Percentiles rank a stretch among this genome's conserved stretches.
phyloP scores from a whole-genome alignment of 2,888 invertebrate genomes.

The Brachypalpus laphriformis region DNA sequence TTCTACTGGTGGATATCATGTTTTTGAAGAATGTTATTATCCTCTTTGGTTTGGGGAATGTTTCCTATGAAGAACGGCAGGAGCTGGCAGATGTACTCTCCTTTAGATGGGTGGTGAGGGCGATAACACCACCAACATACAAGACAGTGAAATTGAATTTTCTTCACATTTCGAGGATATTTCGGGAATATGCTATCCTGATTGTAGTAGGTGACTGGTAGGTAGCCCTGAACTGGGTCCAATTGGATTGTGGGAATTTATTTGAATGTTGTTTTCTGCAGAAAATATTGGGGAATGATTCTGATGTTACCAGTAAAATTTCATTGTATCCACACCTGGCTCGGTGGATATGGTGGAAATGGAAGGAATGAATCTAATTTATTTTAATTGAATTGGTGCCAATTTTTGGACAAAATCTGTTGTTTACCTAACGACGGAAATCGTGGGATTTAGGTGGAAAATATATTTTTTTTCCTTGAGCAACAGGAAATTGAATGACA shows the following conservation, averaged over 20 bases:
- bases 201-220: background rate
- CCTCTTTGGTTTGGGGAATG: constrained; percentile 8
- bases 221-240: background rate
- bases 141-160: background rate
- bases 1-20: constrained; percentile 12
- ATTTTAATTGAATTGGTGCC: background rate
- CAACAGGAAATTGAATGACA: too few species aligned
- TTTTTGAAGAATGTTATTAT: constrained; percentile 29
- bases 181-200: background rate
- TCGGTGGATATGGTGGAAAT: background rate
- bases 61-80: background rate
- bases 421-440: background rate
- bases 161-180: background rate
- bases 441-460: background rate
- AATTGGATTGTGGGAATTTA: background rate
- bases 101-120: too few species aligned
- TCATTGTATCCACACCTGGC: background rate
- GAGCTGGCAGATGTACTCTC: constrained; percentile 2
- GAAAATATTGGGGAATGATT: background rate
- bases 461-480: background rate
- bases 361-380: background rate
- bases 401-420: background rate
- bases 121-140: background rate
- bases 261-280: background rate
- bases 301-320: background rate